Conservation (phyloP, 2,888 invertebrate genomes). For the Parnassius mnemosyne region DNA sequence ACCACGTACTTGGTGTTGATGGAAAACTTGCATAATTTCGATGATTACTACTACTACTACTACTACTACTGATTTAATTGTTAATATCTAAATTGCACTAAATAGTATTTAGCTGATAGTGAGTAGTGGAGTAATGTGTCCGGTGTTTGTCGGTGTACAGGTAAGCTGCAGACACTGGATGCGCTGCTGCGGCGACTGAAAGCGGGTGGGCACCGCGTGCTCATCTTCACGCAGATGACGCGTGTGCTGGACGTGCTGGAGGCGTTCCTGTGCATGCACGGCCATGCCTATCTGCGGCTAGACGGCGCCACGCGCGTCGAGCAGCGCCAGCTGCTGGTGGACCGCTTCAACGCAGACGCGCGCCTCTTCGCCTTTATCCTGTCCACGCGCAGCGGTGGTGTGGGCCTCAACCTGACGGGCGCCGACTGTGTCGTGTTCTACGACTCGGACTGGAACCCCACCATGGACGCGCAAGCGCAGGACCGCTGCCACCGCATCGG, state of each 20-base stretch:
- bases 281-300: constrained; percentile 96
- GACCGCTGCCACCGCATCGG: constrained; percentile 99
- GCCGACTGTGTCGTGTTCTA: constrained; percentile 99
- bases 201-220: constrained; percentile 91
- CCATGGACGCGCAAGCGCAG: constrained; percentile 98
- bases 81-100: no score
- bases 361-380: constrained; percentile 98
- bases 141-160: constrained; percentile 47
- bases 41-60: no score
- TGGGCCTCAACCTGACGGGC: constrained; percentile 98
- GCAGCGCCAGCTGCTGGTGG: constrained; percentile 93
- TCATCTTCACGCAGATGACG: constrained; percentile 99
- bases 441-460: constrained; percentile 99
- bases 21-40: no score
- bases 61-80: no score
- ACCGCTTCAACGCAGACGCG: constrained; percentile 96
- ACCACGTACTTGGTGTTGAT: no score
- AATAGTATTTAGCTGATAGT: no score
- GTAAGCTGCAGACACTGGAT: constrained; percentile 94
- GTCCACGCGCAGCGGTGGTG: constrained; percentile 98
- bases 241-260: constrained; percentile 99
- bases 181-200: constrained; percentile 90
- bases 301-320: constrained; percentile 98
- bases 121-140: not conserved
- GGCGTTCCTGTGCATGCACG: constrained; percentile 97